Conservation (phyloP, 2,888 invertebrate species). For the Apamea monoglypha region DNA sequence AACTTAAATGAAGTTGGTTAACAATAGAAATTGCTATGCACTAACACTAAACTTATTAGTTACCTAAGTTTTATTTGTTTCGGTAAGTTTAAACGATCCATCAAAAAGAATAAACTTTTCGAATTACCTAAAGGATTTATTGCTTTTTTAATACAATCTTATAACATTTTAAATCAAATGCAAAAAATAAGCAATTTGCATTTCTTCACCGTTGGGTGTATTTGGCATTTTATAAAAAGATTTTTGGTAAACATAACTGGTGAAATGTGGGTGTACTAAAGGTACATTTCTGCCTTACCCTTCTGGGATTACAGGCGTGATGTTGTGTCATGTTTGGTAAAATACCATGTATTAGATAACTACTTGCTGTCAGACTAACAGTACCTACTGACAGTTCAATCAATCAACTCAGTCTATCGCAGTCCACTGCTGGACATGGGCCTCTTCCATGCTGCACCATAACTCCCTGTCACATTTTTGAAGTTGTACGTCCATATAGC, state of each 20-base stretch:
- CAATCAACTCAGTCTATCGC: not conserved
- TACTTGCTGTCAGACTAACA: not conserved
- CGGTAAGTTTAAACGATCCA: not conserved
- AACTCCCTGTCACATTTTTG: not conserved
- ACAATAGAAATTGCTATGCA: conserved; percentile 24
- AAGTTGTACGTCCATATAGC: no score
- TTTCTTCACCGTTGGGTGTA: not conserved
- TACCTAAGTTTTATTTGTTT: conserved; percentile 5
- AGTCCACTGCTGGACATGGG: not conserved
- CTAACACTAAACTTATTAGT: not conserved
- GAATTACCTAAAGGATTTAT: not conserved
- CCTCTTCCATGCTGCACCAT: not conserved
- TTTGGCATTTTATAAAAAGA: not conserved
- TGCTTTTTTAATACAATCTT: no score
- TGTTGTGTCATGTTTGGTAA: not conserved
- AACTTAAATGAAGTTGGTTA: conserved; percentile 36
- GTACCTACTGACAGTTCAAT: not conserved
- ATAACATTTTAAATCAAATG: not conserved
- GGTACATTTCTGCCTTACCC: not conserved
- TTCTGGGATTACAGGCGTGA: not conserved
- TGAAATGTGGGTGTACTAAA: no score
- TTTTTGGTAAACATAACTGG: not conserved
- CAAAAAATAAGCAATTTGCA: not conserved
- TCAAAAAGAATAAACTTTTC: conserved; percentile 5
- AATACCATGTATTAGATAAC: not conserved